Evolutionary conservation across 2,113 vertebrate genomes (phyloP), one percentile per base, ranked within the genome.

Genomic region (Bufo gargarizans): DNA sequence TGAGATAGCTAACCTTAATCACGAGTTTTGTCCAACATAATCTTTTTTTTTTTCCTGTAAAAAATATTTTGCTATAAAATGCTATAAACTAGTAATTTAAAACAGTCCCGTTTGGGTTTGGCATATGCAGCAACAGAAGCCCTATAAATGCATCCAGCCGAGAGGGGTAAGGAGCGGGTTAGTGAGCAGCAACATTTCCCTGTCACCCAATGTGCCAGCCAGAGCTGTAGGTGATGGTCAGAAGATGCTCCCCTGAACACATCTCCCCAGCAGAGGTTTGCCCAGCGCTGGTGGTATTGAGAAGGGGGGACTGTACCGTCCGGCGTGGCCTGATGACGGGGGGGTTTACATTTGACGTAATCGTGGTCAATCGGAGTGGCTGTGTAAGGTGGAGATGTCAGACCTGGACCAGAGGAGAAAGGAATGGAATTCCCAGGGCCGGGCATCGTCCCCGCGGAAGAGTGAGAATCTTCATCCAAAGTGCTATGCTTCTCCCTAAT

Each of bases 281-380:
- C 93, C 91, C 90, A 92, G 93, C 94, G 94, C 93, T 92, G 94
- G 91, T 95, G 94, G 95, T 91, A 96, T 95, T 95, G 95, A 97
- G 95, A 97, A 96, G 97, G 96, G 94, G 94, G 96, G 96, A 99
- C 97, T 98, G 94, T 99, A 99, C 98, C 98, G 94, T 99, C 98
- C 95, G 96, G 96, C 95, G 97, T 96, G 91, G 95, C 96, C 96
- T 97, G 96, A 95, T 97, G 97, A 93, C 94, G 96, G 94, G 95
- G 96, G 94, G 96, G 98, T 99, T 99, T 99, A 97, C 98, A 97
- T 97, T 99, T 99, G 97, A 97, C 96, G 98, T 99, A 99, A 98
- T 99, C 98, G 92, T 99, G 98, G 97, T 99, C 98, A 97, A 98
- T 97, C 92, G 98, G 98, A 95, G 98, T 97, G 94, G 97, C 97